Evolutionary conservation across 2,113 vertebrate species (phyloP).

Genomic region (Agelaius tricolor): DNA sequence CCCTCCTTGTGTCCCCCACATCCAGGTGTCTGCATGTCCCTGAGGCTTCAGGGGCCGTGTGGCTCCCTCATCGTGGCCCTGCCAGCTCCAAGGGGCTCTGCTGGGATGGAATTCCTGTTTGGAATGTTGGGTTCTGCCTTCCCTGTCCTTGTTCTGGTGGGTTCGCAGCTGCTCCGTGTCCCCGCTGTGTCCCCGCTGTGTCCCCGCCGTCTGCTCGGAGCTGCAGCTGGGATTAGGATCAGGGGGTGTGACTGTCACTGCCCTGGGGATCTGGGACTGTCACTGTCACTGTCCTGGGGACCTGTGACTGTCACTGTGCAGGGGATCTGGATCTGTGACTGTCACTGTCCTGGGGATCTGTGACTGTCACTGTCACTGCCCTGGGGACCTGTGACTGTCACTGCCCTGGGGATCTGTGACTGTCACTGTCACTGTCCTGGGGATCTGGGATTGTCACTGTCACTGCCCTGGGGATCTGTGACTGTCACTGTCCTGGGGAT

Average conservation of each 20-base stretch:
- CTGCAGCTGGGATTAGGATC: not conserved
- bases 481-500: too few relatives aligned
- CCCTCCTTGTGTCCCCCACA: not conserved
- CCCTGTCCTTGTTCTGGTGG: not conserved
- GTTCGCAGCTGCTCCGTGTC: not conserved
- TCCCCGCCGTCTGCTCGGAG: not conserved
- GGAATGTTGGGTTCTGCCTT: not conserved
- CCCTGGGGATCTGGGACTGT: not conserved
- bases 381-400: not conserved
- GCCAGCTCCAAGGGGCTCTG: not conserved
- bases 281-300: not conserved
- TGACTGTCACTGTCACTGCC: not conserved
- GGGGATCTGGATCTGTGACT: accelerated
- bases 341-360: not conserved
- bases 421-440: not conserved
- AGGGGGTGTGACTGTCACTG: not conserved
- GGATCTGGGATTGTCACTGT: too few relatives aligned
- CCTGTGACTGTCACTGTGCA: not conserved
- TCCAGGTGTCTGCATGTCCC: not conserved
- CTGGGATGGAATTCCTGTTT: not conserved
- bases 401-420: not conserved
- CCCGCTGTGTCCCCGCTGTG: not conserved
- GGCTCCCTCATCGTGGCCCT: not conserved
- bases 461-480: not conserved
- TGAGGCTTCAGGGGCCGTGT: accelerated